A percentile compares a stretch with the other conserved stretches of the same genome.
These are phyloP conservation scores for Prenolepis imparis DNA, from an alignment of 2,888 invertebrate genomes.

Conservation along the genomic window DNA sequence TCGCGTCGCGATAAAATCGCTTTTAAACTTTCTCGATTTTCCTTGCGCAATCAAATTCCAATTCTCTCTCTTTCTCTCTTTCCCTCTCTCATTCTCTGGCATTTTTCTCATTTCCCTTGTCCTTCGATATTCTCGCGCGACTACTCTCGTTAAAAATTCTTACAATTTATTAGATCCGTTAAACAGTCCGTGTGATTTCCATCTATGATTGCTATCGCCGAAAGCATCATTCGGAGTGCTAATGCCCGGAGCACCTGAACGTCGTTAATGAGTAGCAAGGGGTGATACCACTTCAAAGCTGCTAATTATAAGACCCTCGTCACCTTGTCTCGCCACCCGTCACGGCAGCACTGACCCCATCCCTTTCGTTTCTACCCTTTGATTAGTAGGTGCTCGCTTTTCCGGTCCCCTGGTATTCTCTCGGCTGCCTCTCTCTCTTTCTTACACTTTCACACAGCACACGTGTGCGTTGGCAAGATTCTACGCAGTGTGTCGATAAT, in stretches of 20 bases:
- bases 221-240: slow-evolving; percentile 44
- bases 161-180: slow-evolving; percentile 1
- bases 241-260: slow-evolving; percentile 68
- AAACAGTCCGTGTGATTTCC: slow-evolving; percentile 54
- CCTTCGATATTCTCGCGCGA: neutral
- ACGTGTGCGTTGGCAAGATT: slow-evolving; percentile 30
- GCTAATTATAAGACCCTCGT: slow-evolving; percentile 78
- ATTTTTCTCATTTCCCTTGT: neutral
- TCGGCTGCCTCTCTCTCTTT: neutral
- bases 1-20: slow-evolving; percentile 14
- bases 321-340: slow-evolving; percentile 66
- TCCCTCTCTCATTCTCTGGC: neutral
- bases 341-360: slow-evolving; percentile 61
- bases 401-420: slow-evolving; percentile 49
- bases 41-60: slow-evolving; percentile 18
- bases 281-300: slow-evolving; percentile 75
- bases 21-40: slow-evolving; percentile 29
- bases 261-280: slow-evolving; percentile 73
- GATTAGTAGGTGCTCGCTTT: slow-evolving; percentile 73
- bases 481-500: slow-evolving; percentile 63
- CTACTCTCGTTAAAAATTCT: neutral
- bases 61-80: neutral
- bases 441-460: slow-evolving; percentile 24
- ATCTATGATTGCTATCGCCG: slow-evolving; percentile 38
- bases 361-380: slow-evolving; percentile 64